Conservation (phyloP, 2,113 vertebrate genomes). For the Atlantisia rogersi region DNA sequence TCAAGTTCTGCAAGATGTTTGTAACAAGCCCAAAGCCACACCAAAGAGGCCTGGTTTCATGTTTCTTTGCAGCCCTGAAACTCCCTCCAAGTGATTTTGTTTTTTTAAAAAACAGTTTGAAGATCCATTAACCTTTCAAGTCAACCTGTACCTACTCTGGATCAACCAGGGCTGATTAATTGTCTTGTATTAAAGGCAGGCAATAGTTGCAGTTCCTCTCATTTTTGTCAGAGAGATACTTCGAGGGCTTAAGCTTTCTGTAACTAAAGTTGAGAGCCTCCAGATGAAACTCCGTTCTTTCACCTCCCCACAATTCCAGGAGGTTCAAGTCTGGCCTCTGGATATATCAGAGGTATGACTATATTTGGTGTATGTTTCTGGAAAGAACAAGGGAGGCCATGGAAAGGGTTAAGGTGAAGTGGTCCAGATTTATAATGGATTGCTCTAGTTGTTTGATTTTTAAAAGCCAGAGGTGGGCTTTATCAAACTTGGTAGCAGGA, state of each 20-base stretch:
- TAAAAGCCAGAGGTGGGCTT: background rate
- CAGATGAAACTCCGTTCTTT: background rate
- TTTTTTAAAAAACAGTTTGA: background rate
- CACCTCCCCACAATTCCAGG: background rate
- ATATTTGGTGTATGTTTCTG: background rate
- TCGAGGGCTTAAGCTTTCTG: background rate
- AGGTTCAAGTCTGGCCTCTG: background rate
- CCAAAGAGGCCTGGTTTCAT: conserved; percentile 31
- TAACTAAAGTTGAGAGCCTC: background rate
- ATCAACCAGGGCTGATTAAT: background rate
- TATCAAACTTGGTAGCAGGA: background rate
- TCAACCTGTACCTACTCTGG: conserved; percentile 36
- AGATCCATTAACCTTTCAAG: conserved; percentile 48
- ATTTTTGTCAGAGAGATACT: background rate
- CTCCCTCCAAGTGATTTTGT: background rate
- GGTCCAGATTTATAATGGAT: background rate
- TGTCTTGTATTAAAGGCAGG: conserved; percentile 5
- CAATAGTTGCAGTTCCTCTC: background rate
- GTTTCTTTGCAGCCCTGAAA: conserved; percentile 13
- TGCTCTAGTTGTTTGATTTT: background rate
- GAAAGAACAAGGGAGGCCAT: background rate
- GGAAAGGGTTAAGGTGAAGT: background rate
- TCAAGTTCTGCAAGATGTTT: conserved; percentile 36
- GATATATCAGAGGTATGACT: background rate
- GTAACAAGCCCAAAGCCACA: conserved; percentile 53